Conservation (phyloP, 2,113 vertebrate species). For the Procapra przewalskii region DNA sequence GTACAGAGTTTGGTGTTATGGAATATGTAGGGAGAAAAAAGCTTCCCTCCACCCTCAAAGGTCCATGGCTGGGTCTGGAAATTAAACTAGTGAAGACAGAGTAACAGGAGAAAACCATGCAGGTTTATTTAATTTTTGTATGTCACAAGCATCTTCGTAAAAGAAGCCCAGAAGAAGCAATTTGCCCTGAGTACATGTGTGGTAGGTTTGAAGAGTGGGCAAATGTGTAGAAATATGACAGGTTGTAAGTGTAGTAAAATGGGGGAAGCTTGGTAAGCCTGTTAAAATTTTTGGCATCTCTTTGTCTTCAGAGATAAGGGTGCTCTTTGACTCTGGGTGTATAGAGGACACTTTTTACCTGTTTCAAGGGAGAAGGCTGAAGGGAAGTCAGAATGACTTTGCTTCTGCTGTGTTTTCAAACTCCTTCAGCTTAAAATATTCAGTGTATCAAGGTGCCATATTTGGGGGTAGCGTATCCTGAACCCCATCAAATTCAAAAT, state of each 20-base stretch:
- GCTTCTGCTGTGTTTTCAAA: not conserved
- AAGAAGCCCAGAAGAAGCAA: not conserved
- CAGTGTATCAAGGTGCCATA: not conserved
- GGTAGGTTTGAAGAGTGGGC: not conserved
- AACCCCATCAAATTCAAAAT: not conserved
- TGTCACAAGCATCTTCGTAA: not conserved
- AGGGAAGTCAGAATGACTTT: not conserved
- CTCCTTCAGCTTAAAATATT: not conserved
- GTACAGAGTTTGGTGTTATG: not conserved
- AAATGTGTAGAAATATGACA: not conserved
- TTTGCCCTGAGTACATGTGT: not conserved
- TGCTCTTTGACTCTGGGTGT: not conserved
- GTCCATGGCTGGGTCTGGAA: not conserved
- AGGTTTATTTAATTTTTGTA: not conserved
- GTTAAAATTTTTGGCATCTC: not conserved
- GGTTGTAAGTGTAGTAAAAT: not conserved
- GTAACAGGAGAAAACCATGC: not conserved
- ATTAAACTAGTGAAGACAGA: not conserved
- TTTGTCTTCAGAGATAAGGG: not conserved
- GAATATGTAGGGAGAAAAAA: not conserved
- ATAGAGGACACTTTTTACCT: not conserved
- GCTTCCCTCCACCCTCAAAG: not conserved
- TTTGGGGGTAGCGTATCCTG: not conserved
- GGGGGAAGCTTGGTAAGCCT: not conserved
- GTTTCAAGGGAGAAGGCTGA: not conserved